phyloP scores from a whole-genome alignment of 53 echinoderm and acorn worm genomes.

The Temnopleurus reevesii region DNA sequence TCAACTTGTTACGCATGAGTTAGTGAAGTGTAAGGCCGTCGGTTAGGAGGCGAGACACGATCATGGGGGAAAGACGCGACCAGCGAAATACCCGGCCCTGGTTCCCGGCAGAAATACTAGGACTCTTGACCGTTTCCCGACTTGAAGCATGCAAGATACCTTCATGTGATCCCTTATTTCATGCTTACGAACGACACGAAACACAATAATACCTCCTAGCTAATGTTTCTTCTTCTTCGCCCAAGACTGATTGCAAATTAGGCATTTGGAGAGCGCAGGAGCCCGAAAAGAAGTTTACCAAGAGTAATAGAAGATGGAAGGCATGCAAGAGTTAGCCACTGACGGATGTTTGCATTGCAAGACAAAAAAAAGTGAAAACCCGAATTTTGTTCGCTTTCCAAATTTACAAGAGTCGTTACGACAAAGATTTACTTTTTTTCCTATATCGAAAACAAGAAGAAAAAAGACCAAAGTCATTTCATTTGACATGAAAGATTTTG shows the following conservation, averaged over 20 bases:
- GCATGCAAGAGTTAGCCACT: conserved; percentile 15
- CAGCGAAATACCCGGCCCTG: conserved; percentile 35
- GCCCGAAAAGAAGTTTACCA: conserved; percentile 55
- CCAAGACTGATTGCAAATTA: conserved; percentile 63
- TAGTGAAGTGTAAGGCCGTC: conserved; percentile 31
- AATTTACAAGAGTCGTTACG: background rate
- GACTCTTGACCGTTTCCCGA: conserved; percentile 60
- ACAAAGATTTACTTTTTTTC: background rate
- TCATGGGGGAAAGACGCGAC: conserved; percentile 21
- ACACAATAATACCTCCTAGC: conserved; percentile 60
- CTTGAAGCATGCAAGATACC: conserved; percentile 26
- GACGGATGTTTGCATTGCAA: conserved; percentile 51
- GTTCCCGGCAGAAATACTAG: conserved; percentile 57
- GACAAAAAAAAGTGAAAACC: background rate
- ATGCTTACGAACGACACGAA: conserved; percentile 58
- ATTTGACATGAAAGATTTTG: background rate
- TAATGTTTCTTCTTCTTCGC: conserved; percentile 53
- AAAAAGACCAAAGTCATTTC: background rate
- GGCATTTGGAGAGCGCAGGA: conserved; percentile 58
- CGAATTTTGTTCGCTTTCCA: background rate
- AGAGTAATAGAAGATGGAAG: conserved; percentile 45
- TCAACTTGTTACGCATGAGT: conserved; percentile 63
- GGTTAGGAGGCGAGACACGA: conserved; percentile 33
- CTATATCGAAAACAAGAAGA: background rate
- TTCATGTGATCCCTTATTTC: conserved; percentile 57